These are phyloP conservation scores for Elgaria multicarinata DNA, from an alignment of 2,113 vertebrate species.

Conservation along the genomic window DNA sequence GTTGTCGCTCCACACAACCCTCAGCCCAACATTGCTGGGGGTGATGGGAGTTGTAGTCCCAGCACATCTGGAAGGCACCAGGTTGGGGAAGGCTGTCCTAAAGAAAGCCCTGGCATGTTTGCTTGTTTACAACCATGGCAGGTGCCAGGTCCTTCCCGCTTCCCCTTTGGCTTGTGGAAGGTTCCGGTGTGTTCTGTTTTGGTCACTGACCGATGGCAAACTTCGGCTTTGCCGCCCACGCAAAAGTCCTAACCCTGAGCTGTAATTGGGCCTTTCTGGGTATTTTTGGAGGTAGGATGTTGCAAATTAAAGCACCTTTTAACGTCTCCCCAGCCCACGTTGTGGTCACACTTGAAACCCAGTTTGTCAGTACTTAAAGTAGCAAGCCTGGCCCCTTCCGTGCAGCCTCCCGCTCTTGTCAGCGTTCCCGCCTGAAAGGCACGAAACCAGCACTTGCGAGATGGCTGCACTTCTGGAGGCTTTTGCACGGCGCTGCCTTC, in stretches of 20 bases:
- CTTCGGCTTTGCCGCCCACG: neutral
- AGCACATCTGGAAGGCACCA: neutral
- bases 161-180: neutral
- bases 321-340: neutral
- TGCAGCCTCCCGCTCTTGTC: neutral
- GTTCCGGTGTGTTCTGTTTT: neutral
- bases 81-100: neutral
- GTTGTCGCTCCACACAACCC: neutral
- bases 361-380: neutral
- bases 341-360: neutral
- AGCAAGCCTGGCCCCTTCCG: neutral
- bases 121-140: too few relatives aligned
- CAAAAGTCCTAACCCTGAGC: neutral
- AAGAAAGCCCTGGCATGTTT: neutral
- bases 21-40: neutral
- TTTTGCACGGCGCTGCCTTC: neutral
- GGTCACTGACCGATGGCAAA: neutral
- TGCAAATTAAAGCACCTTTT: neutral
- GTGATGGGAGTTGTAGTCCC: neutral
- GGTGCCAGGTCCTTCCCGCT: too few relatives aligned
- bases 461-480: neutral
- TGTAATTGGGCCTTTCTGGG: neutral
- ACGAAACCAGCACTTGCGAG: neutral
- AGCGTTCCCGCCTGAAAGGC: neutral
- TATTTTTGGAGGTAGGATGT: neutral